Conservation (phyloP, 1,140 invertebrate genomes). For the Dendrolimus kikuchii region DNA sequence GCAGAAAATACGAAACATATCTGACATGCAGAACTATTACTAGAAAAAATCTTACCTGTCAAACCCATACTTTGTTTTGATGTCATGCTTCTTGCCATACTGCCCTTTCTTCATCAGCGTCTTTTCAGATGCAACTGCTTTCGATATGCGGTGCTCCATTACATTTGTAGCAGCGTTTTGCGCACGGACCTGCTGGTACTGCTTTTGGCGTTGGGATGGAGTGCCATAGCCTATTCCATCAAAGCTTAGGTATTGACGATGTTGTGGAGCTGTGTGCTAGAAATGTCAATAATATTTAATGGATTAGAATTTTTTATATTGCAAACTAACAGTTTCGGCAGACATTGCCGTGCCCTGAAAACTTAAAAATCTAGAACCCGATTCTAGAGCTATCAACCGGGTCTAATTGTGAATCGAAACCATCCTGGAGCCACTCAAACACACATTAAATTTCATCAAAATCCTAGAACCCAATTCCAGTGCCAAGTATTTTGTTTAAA, state of each 20-base stretch:
- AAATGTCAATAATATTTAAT: slow-evolving; percentile 1
- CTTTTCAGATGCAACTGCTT: slow-evolving; percentile 77
- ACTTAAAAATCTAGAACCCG: no score
- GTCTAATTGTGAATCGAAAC: no score
- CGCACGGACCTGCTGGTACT: slow-evolving; percentile 80
- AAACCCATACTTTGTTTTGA: slow-evolving; percentile 88
- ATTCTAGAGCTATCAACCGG: no score
- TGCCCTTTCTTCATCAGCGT: slow-evolving; percentile 79
- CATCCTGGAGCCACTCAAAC: no score
- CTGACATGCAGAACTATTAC: no score
- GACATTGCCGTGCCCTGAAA: no score
- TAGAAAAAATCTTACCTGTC: slow-evolving; percentile 71
- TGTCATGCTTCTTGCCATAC: slow-evolving; percentile 76
- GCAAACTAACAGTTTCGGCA: no score
- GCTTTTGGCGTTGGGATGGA: slow-evolving; percentile 82
- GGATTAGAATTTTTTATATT: no score
- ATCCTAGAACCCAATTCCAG: no score
- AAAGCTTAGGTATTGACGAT: slow-evolving; percentile 87
- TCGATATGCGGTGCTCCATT: slow-evolving; percentile 81
- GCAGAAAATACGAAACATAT: no score
- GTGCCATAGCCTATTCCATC: slow-evolving; percentile 86
- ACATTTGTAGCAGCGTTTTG: slow-evolving; percentile 83
- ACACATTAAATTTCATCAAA: no score
- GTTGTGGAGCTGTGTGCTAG: slow-evolving; percentile 89
- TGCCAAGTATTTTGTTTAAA: no score